These are phyloP conservation scores for Hemithea aestivaria DNA, from an alignment of 2,888 invertebrate genomes.

Conservation along the genomic window DNA sequence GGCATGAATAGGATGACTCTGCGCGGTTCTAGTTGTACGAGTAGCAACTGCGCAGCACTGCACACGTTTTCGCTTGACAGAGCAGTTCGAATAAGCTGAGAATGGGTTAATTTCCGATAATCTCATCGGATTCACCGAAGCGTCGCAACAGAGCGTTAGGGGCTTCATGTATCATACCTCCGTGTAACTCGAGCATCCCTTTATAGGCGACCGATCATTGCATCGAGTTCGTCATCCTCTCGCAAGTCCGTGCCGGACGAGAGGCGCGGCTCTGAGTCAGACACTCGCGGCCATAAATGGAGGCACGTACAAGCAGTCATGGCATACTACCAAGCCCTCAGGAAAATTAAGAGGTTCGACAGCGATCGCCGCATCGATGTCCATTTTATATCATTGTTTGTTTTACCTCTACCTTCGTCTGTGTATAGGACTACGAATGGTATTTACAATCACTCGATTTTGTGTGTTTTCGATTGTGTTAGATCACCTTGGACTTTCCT, in stretches of 20 bases:
- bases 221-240: slow-evolving; percentile 71
- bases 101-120: slow-evolving; percentile 1
- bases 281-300: slow-evolving; percentile 86
- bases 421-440: slow-evolving; percentile 73
- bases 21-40: too few species aligned
- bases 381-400: slow-evolving; percentile 64
- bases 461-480: slow-evolving; percentile 72
- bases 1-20: too few species aligned
- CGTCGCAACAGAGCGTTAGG: slow-evolving; percentile 35
- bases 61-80: background rate
- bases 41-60: background rate
- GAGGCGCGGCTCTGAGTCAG: slow-evolving; percentile 61
- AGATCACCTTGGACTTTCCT: slow-evolving; percentile 66
- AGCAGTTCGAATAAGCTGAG: background rate
- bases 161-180: slow-evolving; percentile 41
- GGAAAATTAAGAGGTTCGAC: slow-evolving; percentile 93
- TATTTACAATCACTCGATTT: slow-evolving; percentile 62
- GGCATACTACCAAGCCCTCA: slow-evolving; percentile 93
- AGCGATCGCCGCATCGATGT: slow-evolving; percentile 53
- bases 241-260: slow-evolving; percentile 69
- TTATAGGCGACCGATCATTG: slow-evolving; percentile 76
- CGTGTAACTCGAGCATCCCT: slow-evolving; percentile 67
- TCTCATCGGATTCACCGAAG: slow-evolving; percentile 31
- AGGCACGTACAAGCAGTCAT: slow-evolving; percentile 92
- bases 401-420: slow-evolving; percentile 71